Base-by-base conservation (phyloP, 2,113 vertebrate genomes). In the Columbina picui region DNA sequence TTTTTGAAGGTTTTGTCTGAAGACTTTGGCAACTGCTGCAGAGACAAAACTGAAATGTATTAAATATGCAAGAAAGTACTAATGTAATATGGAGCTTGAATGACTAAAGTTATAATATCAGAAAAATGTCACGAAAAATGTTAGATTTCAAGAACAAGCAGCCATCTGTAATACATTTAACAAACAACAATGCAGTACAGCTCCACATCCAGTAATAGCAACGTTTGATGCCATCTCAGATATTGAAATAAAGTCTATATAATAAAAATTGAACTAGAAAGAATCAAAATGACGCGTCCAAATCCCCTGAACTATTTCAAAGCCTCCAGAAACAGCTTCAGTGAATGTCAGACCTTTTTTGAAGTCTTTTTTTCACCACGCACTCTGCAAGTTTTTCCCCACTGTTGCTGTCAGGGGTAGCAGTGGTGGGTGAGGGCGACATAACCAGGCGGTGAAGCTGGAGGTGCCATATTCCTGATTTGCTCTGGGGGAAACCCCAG, bases 31-130 rank as follows among this genome's bases (percentile, higher is more conserved):
- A 94, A 47, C 38, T 84, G 20, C 19, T 49, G 23, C 73, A 81
- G 47, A 74, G 60, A 68, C 39, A 84, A 76, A 94, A 70, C 52
- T 93, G 60, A 63, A 89, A 64, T 29, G 25, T 26, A 91, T 87
- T 94, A 95, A 93, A 93, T 87, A 93, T 68, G 56, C 52, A 71
- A 89, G 65, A 38, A 92, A 79, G 52, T 79, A 64, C 45, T 82
- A 91, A 70, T 23, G 21, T 23, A 59, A 86, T 56, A 57, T 2
- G 18, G 82, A 73, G 39, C 75, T 63, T 89, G 64, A 93, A 59
- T 43, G 49, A 78, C 43, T 95, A 13, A 69, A 77, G 34, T 80
- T 90, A 65, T 22, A 88, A 85, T 43, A 69, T 78, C 76, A 95
- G 79, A 78, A 94, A 94, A 90, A 92, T 23, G 49, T 86, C 15